Evolutionary conservation across 1,140 invertebrate species (phyloP), one percentile per base, ranked within the genome.

Genomic region (Cepaea nemoralis): DNA sequence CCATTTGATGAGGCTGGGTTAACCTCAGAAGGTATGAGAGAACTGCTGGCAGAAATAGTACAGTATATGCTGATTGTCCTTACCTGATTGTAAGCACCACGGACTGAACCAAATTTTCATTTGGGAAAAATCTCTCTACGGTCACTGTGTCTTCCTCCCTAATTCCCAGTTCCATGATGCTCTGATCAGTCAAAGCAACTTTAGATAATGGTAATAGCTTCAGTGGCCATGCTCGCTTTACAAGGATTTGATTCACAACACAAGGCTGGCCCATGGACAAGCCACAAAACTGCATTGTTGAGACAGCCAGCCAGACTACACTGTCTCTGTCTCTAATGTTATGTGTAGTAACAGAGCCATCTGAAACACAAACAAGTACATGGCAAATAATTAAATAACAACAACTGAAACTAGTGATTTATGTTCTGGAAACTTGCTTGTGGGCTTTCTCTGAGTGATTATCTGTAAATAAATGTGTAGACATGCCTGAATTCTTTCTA

Each of bases 241-340:
- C 81, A 6, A 59, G n/a, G 6, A 33, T 69, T 22, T 40, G 50
- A 55, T 83, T 82, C 0, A 87, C 31, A 67, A 87, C 48, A 82
- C 82, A 83, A 8, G 76, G 75, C 19, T 83, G 77, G 31, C 86
- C 86, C 31, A 86, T 85, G 35, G 45, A 40, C 22, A 87, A 67
- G 31, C 82, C 73, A 81, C 83, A 87, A 35, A 87, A n/a, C 66
- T 83, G 77, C 84, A 87, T 85, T 0, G 81, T 50, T 45, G 80
- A 78, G 24, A n/a, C n/a, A 42, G 84, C 71, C 5, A 87, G 55
- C 67, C 76, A 74, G 24, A 86, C 63, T 1, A 86, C 39, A 12
- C 81, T 75, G 24, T 82, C 82, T 35, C 82, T 82, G 6, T 75
- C 48, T 55, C 78, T 19, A 14, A 80, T 48, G 14, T 19, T 71